These are phyloP conservation scores for Gymnocephalus cernua DNA, from an alignment of 2,113 vertebrate species.

Conservation along the genomic window DNA sequence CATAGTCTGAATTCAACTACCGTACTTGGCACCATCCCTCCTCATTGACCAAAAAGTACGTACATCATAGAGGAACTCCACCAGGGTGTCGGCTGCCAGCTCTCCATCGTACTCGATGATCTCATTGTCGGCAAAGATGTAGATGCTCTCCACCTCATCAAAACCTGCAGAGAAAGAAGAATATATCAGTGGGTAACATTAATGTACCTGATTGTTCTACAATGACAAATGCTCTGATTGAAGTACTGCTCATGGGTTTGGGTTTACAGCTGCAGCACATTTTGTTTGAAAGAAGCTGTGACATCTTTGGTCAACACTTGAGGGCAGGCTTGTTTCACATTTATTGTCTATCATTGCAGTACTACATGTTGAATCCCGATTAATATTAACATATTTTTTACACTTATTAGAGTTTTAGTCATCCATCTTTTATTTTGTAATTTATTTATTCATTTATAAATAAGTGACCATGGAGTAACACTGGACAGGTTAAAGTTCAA, in stretches of 20 bases:
- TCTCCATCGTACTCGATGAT: slow-evolving; percentile 94
- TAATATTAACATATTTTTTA: neutral
- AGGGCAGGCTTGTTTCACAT: slow-evolving; percentile 41
- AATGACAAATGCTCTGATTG: too few species aligned
- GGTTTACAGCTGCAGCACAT: neutral
- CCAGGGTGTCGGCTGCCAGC: slow-evolving; percentile 90
- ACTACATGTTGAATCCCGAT: neutral
- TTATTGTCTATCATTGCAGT: too few species aligned
- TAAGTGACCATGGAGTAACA: neutral
- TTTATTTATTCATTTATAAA: neutral
- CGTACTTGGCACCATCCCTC: neutral
- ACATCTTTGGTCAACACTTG: slow-evolving; percentile 54
- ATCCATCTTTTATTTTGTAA: neutral
- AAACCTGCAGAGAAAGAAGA: slow-evolving; percentile 81
- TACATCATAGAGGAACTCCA: slow-evolving; percentile 94
- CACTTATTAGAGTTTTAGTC: neutral
- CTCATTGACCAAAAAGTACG: slow-evolving; percentile 49
- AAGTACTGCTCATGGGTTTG: neutral
- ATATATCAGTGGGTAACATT: neutral
- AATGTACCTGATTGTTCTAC: neutral
- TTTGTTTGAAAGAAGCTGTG: neutral
- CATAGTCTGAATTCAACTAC: neutral
- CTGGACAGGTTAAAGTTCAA: neutral
- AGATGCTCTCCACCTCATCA: slow-evolving; percentile 91
- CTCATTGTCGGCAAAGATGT: slow-evolving; percentile 91